Percentiles rank a stretch among this genome's conserved stretches.
Evolutionary conservation across 2,113 vertebrate genomes (phyloP).

Genomic region (Phalacrocorax pelagicus): DNA sequence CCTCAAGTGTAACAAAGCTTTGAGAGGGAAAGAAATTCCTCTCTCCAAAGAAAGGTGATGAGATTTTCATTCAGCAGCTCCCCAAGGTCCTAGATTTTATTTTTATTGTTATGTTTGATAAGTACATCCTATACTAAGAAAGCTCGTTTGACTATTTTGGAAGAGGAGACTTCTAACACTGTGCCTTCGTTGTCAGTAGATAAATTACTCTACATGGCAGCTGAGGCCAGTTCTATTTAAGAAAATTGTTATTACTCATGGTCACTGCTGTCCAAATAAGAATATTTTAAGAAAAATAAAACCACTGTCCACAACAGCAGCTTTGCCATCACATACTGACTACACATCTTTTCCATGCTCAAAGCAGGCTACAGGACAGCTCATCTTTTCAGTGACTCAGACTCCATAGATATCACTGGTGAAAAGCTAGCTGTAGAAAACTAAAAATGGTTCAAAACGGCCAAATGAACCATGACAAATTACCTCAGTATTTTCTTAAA

Average conservation of each 20-base stretch:
- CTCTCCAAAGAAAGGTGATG: background rate
- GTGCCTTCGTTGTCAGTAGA: background rate
- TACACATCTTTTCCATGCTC: background rate
- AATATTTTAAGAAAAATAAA: background rate
- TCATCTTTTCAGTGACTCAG: background rate
- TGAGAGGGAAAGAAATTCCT: background rate
- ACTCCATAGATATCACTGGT: background rate
- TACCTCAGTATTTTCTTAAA: background rate
- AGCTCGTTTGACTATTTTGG: background rate
- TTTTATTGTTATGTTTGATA: background rate
- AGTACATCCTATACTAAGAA: background rate
- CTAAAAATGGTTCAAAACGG: background rate
- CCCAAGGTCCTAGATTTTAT: background rate
- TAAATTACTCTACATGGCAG: background rate
- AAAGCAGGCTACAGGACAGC: background rate
- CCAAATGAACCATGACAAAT: background rate
- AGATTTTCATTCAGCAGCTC: background rate
- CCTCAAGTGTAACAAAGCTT: background rate
- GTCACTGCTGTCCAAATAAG: background rate
- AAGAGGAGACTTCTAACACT: background rate
- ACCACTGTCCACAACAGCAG: background rate
- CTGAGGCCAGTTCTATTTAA: background rate
- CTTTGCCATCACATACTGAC: background rate
- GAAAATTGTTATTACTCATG: background rate
- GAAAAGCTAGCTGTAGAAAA: background rate